Base-by-base conservation (phyloP, 2,888 invertebrate species). In the Mythimna vitellina region DNA sequence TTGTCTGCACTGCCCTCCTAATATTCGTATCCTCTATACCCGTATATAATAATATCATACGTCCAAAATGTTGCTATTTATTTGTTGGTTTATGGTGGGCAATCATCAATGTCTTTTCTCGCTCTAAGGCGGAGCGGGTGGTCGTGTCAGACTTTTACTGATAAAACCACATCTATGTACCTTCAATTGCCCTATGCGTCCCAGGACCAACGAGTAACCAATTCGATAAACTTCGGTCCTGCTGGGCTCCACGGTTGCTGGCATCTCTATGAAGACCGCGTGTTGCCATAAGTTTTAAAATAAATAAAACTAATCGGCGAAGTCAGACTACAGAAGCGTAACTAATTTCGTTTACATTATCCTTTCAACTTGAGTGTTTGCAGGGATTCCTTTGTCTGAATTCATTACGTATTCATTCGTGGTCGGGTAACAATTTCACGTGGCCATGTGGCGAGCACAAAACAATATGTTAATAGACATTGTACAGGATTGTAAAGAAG, bases 281-380 rank as follows among this genome's bases (percentile, higher is more conserved):
- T 7, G 2, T 42, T 32, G 1, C 1, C 14, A 46, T 17, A 70
- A 1, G 6, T 38, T 65, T 29, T 1, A 71, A n/a, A 51, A 32
- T 51, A 58, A 38, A 42, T 25, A n/a, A 32, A 32, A 8, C 14
- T 17, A 22, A 62, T 35, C 25, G 14, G 14, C 10, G 25, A 49
- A n/a, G 42, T 74, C 51, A 76, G 25, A 60, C 32, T 38, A 12
- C 38, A 10, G 38, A n/a, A 14, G 58, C 53, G 32, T 63, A 49
- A 58, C 77, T 65, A 62, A 70, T 70, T 65, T 65, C 29, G 38
- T 38, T 65, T 62, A 61, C 35, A 65, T 70, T 65, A 38, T 53
- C 29, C 62, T 65, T 65, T 54, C 14, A 49, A 53, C 25, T 53
- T 25, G 5, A 49, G 25, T 62, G 42, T 20, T 62, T 53, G 46